Base-by-base conservation (phyloP, 2,113 vertebrate genomes). In the Perca schrenkii region DNA sequence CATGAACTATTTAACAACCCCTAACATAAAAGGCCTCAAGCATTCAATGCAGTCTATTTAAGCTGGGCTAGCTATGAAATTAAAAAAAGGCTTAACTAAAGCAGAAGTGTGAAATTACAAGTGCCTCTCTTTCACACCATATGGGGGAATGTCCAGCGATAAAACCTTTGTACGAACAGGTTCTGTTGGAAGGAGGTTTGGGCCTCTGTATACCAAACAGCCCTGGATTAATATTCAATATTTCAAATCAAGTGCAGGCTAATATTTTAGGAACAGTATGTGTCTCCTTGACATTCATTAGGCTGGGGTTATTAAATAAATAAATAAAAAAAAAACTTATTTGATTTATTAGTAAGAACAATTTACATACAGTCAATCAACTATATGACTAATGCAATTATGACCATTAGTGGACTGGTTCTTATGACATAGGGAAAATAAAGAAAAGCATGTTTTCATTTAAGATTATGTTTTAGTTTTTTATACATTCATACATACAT, bases 161-260 rank as follows among this genome's bases (percentile, higher is more conserved):
- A 15, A 65, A 65, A 22, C 61, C 4, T 43, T 63, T 43, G 21
- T 63, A 43, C 1, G 19, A 52, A 52, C 13, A 36, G 57, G 34
- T 54, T 71, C 2, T 31, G 34, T 12, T 46, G 5, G 15, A 28
- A 12, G 4, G 63, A 36, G 12, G 58, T 22, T 28, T n/a, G 34
- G 66, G 36, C 49, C 34, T 34, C 25, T 49, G 40, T 52, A 64
- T 80, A 47, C 36, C 67, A 56, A 14, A 72, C 25, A 57, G 16
- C 34, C 25, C 22, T 34, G 40, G 60, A 65, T 65, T 65, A 56
- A 13, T 47, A 25, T 8, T 31, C 34, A 19, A 19, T 56, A 46
- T 12, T 4, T 12, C 3, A 4, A 21, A 56, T 62, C 22, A 64
- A 36, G 60, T 49, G 19, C 19, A 65, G 19, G 7, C 16, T 25